Evolutionary conservation across 2,797 vertebrate genomes (phyloP), one percentile per base, ranked within the genome.

Genomic region (Labeo calbasu): DNA sequence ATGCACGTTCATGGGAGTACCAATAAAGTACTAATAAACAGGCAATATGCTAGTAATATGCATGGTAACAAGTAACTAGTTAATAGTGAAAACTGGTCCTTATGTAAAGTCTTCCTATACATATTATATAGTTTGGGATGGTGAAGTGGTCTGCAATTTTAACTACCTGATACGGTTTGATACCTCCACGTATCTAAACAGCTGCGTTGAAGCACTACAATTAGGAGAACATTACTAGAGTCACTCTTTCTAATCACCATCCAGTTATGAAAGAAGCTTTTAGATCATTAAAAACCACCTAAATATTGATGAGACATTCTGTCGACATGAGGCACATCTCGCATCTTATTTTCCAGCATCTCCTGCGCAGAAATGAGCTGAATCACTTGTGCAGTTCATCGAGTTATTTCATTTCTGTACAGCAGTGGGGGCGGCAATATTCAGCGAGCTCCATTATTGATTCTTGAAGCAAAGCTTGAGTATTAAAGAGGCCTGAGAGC

Each of bases 401-500:
- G 14, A 32, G 73, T 72, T 23, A 48, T 59, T 59, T 73, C 36
- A 51, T 65, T 82, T 79, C 75, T 36, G 57, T 69, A 46, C 66
- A 79, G 69, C 75, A 76, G 75, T 71, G 71, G 53, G n/a, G 66
- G 65, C 36, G 68, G 53, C 51, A 82, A 81, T 82, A 48, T 84
- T 59, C 81, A 75, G 76, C 77, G 14, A 71, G 25, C 73, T 86
- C 69, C 23, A 66, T 82, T 85, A 85, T 83, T 87, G 72, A 84
- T 82, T 79, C 81, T n/a, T 21, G 79, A 87, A 85, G 63, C 25
- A 84, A 87, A 85, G 77, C 43, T 19, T 19, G 28, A 71, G 68
- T 68, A 73, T 86, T 65, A 85, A 85, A 86, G 76, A 79, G 65
- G 53, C 53, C 28, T 84, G 83, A 84, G 66, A 84, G 76, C 83